Evolutionary conservation across 1,140 invertebrate species (phyloP).

Genomic region (Drosophila neocordata): DNA sequence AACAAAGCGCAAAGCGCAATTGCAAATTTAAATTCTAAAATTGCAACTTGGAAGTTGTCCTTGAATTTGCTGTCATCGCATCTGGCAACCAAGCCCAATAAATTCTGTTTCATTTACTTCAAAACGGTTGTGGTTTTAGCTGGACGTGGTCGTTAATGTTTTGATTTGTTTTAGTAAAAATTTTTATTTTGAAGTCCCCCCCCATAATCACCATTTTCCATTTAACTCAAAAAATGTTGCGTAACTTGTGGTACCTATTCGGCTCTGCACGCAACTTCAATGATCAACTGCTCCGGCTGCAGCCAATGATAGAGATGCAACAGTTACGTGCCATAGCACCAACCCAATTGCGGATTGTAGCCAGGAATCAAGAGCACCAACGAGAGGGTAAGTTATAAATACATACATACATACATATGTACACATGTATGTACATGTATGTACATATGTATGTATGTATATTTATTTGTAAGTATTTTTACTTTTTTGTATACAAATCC

Average conservation of each 20-base stretch:
- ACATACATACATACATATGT: too few relatives aligned
- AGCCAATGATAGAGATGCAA: background rate
- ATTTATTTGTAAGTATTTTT: background rate
- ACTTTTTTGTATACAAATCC: background rate
- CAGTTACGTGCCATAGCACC: background rate
- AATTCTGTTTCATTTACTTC: background rate
- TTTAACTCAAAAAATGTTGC: background rate
- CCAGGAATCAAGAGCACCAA: background rate
- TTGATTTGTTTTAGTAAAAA: conserved; percentile 1
- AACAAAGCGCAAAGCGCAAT: background rate
- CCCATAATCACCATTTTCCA: background rate
- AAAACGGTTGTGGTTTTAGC: background rate
- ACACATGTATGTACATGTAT: too few relatives aligned
- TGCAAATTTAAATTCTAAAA: background rate
- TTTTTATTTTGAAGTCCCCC: background rate
- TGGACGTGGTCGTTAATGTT: background rate
- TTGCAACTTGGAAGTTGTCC: background rate
- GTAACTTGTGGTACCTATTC: background rate
- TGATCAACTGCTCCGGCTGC: background rate
- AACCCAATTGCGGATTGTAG: background rate
- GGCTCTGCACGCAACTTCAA: background rate
- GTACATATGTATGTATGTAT: too few relatives aligned
- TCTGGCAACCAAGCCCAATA: background rate
- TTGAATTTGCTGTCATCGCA: background rate
- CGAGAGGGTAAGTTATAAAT: background rate